phyloP scores from a whole-genome alignment of 2,797 vertebrate genomes.

The Tenualosa ilisha region DNA sequence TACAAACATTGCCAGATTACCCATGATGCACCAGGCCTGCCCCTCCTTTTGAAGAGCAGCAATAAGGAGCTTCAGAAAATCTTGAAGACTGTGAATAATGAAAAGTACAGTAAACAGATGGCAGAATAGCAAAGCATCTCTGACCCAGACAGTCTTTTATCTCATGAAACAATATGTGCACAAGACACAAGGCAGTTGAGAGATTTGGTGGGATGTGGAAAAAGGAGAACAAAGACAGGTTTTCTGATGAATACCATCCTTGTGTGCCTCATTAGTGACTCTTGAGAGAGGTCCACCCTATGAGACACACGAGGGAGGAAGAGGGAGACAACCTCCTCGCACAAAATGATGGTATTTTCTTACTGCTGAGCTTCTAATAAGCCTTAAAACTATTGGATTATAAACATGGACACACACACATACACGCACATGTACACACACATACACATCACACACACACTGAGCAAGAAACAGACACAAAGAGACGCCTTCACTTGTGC shows the following conservation, averaged over 20 bases:
- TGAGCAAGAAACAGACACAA: background rate
- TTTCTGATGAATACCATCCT: background rate
- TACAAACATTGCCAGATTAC: background rate
- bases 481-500: background rate
- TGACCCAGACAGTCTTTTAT: background rate
- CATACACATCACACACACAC: background rate
- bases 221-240: background rate
- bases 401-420: no score
- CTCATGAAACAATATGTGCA: background rate
- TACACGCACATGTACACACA: no score
- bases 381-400: background rate
- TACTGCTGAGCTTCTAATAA: background rate
- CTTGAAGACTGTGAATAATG: background rate
- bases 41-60: background rate
- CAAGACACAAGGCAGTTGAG: background rate
- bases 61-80: slow-evolving; percentile 10
- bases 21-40: background rate
- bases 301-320: background rate
- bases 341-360: background rate
- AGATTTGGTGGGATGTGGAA: background rate
- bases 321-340: background rate
- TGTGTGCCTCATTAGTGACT: slow-evolving; percentile 1
- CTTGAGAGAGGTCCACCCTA: background rate
- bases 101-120: background rate
- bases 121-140: background rate